Base-by-base conservation (phyloP, 2,797 vertebrate genomes). In the Alcedo quadribrachys region DNA sequence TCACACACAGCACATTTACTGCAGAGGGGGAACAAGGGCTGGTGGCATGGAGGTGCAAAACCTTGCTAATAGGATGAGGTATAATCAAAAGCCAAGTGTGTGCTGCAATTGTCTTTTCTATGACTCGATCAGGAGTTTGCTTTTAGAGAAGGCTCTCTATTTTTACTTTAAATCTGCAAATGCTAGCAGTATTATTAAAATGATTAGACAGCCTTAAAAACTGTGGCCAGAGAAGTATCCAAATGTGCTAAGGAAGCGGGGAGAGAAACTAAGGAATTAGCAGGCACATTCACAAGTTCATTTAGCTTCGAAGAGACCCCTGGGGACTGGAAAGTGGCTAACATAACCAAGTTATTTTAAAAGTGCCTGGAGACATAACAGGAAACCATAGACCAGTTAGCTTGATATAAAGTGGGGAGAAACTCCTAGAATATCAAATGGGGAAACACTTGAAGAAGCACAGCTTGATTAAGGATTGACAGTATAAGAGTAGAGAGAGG, bases 401-500 rank as follows among this genome's bases (percentile, higher is more conserved):
- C 81, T 95, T 86, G 74, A 95, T 93, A 93, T 53, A 90, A 95
- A 94, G n/a, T 82, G 66, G 58, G 62, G 46, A 96, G 91, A 95
- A 96, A 95, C 61, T 95, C 94, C 80, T 90, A 33, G 85, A 95
- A 93, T 96, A 96, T 94, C 50, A 96, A 96, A 89, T 92, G 82
- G 81, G 58, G 82, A 94, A 96, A 87, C 95, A 93, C 73, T 94
- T 53, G 92, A 65, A 90, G 91, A 82, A 96, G 95, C 95, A 97
- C 95, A 97, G 94, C 96, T 95, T 96, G 95, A 95, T 95, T 95
- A 96, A 96, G 91, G 79, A 94, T 79, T 95, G 96, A 82, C 85
- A 92, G 93, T 58, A 12, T 28, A 77, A 78, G 61, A 68, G 65
- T 1, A 57, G 71, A 82, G 66, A 33, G 30, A 69, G 81, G 55